A percentile compares a stretch with the other conserved stretches of the same genome.
These are phyloP conservation scores for Brachylomia viminalis DNA, from an alignment of 2,888 invertebrate species.

Conservation along the genomic window DNA sequence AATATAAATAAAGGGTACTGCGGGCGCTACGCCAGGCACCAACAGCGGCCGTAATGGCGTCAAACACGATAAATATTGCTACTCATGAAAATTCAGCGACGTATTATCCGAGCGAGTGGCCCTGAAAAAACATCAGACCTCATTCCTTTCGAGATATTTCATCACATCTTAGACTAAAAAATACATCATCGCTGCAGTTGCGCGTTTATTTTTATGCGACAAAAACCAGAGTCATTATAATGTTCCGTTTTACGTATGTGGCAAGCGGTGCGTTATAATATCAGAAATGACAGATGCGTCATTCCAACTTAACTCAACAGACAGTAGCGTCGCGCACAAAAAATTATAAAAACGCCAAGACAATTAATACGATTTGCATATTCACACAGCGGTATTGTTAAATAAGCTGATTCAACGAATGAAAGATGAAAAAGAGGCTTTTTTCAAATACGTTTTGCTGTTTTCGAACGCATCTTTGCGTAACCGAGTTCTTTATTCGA, in stretches of 20 bases:
- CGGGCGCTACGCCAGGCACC: conserved; percentile 78
- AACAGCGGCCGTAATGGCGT: conserved; percentile 80
- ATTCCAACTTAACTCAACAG: conserved; percentile 75
- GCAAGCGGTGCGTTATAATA: conserved; percentile 84
- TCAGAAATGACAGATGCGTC: conserved; percentile 89
- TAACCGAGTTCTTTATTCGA: conserved; percentile 83
- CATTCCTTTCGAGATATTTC: conserved; percentile 80
- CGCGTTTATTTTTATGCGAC: conserved; percentile 73
- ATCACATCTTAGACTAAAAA: conserved; percentile 77
- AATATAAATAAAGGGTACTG: conserved; percentile 80
- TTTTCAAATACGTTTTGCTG: conserved; percentile 70
- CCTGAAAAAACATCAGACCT: conserved; percentile 79
- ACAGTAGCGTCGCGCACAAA: conserved; percentile 72
- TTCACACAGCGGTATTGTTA: conserved; percentile 78
- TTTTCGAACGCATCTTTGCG: conserved; percentile 87
- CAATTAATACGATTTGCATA: conserved; percentile 89
- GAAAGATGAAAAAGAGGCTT: conserved; percentile 75
- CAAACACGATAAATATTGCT: conserved; percentile 84
- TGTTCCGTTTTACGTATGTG: conserved; percentile 80
- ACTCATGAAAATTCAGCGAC: conserved; percentile 88
- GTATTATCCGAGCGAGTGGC: conserved; percentile 75
- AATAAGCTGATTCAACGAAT: conserved; percentile 78
- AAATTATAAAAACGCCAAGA: conserved; percentile 77
- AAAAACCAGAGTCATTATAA: conserved; percentile 80
- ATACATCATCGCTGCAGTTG: conserved; percentile 77